Conservation (phyloP, 2,888 invertebrate species). For the Margaritifera margaritifera region DNA sequence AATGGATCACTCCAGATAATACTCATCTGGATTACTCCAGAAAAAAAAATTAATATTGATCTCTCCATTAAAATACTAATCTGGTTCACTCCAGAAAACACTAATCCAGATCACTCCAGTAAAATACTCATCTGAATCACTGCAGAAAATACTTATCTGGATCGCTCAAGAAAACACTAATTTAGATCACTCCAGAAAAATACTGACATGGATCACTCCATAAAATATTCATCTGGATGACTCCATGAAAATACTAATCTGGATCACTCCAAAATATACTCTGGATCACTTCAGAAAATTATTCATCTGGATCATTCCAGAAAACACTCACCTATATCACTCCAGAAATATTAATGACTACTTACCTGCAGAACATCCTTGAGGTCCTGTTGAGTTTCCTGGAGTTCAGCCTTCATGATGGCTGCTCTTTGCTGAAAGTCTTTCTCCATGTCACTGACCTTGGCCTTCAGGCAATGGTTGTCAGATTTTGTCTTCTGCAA, state of each 20-base stretch:
- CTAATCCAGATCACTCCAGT: neutral
- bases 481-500: slow-evolving; percentile 44
- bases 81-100: too few species aligned
- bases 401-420: slow-evolving; percentile 34
- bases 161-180: neutral
- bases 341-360: neutral
- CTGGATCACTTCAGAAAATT: too few species aligned
- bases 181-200: neutral
- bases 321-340: neutral
- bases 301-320: too few species aligned
- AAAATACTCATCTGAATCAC: neutral
- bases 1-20: too few species aligned
- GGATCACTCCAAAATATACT: too few species aligned
- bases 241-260: too few species aligned
- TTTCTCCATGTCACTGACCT: slow-evolving; percentile 40
- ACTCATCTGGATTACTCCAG: too few species aligned
- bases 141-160: too few species aligned
- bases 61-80: too few species aligned
- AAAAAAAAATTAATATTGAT: too few species aligned
- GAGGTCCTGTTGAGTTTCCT: slow-evolving; percentile 31
- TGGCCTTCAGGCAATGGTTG: slow-evolving; percentile 39
- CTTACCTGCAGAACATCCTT: slow-evolving; percentile 10
- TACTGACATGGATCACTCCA: too few species aligned
- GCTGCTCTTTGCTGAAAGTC: slow-evolving; percentile 37
- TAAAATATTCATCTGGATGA: too few species aligned